phyloP scores from a whole-genome alignment of 2,888 invertebrate species.

The Deroplatys truncata region DNA sequence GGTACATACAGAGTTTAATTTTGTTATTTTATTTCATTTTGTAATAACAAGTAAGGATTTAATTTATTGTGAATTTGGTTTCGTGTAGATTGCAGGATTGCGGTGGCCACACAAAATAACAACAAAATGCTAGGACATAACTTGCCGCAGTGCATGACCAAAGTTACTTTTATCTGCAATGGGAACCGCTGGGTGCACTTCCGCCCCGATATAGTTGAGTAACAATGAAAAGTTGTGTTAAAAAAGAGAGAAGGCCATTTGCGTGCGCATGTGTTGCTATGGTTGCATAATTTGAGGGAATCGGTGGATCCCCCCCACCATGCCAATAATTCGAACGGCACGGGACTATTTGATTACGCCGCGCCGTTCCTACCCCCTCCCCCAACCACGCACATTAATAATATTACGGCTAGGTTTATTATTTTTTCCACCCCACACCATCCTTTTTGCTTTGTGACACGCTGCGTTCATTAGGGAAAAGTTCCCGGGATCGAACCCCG shows the following conservation, averaged over 20 bases:
- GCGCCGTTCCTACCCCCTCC: neutral
- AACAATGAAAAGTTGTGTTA: neutral
- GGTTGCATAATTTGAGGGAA: neutral
- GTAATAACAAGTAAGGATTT: neutral
- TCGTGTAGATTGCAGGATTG: neutral
- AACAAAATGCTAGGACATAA: neutral
- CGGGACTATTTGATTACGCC: neutral
- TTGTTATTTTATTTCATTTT: neutral
- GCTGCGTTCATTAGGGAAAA: neutral
- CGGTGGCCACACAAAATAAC: neutral
- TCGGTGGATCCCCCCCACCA: neutral
- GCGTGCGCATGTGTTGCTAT: neutral
- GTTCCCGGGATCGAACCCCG: neutral
- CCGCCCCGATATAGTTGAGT: neutral
- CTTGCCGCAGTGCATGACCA: neutral
- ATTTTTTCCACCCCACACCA: neutral
- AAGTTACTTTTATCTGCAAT: neutral
- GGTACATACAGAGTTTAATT: no score
- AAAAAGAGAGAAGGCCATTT: neutral
- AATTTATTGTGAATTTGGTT: neutral
- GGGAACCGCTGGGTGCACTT: neutral
- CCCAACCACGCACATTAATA: neutral
- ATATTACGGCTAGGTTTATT: neutral
- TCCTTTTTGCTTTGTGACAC: neutral
- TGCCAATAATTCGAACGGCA: neutral